Base-by-base conservation (phyloP, 1,140 invertebrate genomes). In the Zaprionus ornatus region DNA sequence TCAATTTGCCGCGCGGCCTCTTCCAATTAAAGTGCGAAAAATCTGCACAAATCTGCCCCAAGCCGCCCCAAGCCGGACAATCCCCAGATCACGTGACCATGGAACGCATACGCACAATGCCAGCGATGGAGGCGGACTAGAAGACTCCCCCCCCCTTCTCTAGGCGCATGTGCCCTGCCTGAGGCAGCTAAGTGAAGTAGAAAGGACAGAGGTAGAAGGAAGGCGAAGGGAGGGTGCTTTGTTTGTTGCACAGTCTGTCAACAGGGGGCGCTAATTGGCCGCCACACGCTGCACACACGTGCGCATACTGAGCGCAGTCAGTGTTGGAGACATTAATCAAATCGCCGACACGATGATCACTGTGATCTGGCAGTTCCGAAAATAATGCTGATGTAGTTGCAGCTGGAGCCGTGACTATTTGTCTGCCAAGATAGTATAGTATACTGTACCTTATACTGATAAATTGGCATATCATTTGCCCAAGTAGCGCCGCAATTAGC, bases 31-130 rank as follows among this genome's bases (percentile, higher is more conserved):
- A 72, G 54, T 72, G 17, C 77, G 59, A 61, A 68, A 54, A 82
- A 87, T 86, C 79, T 87, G 83, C 83, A 79, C 76, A 79, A 77
- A 86, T 82, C 82, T 77, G 83, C 72, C 72, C 76, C 72, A 86
- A 86, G 82, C 82, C 80, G 82, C 64, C 27, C 45, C 48, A 17
- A 19, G 35, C 64, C 48, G 45, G 48, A 60, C 19, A 13, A 48
- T 19, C 45, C 45, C 9, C 7, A 19, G 45, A 50, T 50, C 45
- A 50, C 45, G 45, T 50, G 45, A 50, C 45, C 45, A 21, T 19
- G 17, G 45, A 9, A 4, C 9, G 27, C 9, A 21, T 21, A 23
- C 12, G 45, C 21, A 50, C 45, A 50, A 3, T 19, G 45, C 1
- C 4, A 19, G 45, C 45, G 45, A 48, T 17, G n/a, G 40, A 42